A percentile compares a stretch with the other conserved stretches of the same genome.
Conservation (phyloP, 2,888 invertebrate species). For the Cosmopolites sordidus region DNA sequence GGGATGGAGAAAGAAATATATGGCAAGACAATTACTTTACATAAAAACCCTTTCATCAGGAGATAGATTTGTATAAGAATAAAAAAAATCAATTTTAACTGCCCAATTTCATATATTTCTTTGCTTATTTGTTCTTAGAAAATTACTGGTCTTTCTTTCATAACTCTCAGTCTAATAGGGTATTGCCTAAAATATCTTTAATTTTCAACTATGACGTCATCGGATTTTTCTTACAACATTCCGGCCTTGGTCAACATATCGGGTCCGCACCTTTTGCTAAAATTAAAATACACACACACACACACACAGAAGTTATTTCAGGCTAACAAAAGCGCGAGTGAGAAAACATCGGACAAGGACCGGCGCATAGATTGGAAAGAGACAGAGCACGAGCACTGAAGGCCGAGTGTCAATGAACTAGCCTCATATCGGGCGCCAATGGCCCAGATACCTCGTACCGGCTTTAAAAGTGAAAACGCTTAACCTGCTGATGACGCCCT, state of each 20-base stretch:
- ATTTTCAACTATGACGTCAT: no score
- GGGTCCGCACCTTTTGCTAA: slow-evolving; percentile 32
- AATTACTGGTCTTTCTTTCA: no score
- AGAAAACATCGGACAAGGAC: slow-evolving; percentile 23
- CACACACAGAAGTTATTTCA: slow-evolving; percentile 18
- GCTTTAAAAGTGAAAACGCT: slow-evolving; percentile 40
- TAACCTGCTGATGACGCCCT: slow-evolving; percentile 23
- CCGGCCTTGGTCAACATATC: slow-evolving; percentile 16
- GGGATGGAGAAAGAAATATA: no score
- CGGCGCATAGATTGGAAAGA: slow-evolving; percentile 30
- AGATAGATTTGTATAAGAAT: no score
- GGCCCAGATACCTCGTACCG: slow-evolving; percentile 43
- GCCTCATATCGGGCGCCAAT: slow-evolving; percentile 49
- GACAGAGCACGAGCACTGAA: slow-evolving; percentile 47
- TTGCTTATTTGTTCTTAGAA: no score
- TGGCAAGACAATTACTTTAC: no score
- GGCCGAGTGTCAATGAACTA: slow-evolving; percentile 61
- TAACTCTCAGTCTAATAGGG: no score
- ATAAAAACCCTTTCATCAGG: no score
- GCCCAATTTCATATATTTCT: no score
- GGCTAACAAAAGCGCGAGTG: slow-evolving; percentile 42
- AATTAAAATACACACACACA: slow-evolving; percentile 4
- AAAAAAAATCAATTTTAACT: no score
- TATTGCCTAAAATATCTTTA: no score
- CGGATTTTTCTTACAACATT: slow-evolving; percentile 1